Conservation (phyloP, 1,140 invertebrate genomes). For the Araneus ventricosus region DNA sequence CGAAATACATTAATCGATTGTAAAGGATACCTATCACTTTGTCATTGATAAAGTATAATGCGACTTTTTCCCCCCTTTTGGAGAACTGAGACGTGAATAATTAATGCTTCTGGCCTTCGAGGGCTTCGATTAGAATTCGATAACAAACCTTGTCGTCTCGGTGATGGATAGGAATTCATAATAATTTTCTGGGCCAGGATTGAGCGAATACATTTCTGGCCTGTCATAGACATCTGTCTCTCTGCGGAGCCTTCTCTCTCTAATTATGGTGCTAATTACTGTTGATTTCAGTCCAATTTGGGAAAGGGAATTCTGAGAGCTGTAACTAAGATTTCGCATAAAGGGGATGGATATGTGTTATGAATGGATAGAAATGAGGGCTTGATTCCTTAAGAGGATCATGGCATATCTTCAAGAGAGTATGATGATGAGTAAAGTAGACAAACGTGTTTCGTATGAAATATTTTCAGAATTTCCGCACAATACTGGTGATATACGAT, state of each 20-base stretch:
- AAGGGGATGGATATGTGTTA: background rate
- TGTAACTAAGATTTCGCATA: background rate
- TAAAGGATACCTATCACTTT: background rate
- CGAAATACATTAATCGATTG: background rate
- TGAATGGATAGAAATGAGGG: background rate
- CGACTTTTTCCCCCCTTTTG: too few species aligned
- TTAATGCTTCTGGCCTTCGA: background rate
- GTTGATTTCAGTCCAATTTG: background rate
- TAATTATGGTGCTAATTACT: background rate
- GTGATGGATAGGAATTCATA: background rate
- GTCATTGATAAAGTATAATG: background rate
- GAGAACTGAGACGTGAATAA: background rate
- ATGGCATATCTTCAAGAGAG: background rate
- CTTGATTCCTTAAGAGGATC: background rate
- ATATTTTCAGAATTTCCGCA: too few species aligned
- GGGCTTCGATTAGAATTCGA: background rate
- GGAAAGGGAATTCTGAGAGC: background rate
- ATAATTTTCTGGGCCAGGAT: background rate
- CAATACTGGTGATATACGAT: too few species aligned
- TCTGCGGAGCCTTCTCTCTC: background rate
- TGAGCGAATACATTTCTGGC: background rate
- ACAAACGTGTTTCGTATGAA: too few species aligned
- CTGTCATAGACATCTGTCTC: slow-evolving; percentile 2
- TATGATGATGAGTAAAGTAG: too few species aligned
- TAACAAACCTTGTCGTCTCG: slow-evolving; percentile 12